Evolutionary conservation across 2,797 vertebrate genomes (phyloP).

Genomic region (Philypnodon macrostomus): DNA sequence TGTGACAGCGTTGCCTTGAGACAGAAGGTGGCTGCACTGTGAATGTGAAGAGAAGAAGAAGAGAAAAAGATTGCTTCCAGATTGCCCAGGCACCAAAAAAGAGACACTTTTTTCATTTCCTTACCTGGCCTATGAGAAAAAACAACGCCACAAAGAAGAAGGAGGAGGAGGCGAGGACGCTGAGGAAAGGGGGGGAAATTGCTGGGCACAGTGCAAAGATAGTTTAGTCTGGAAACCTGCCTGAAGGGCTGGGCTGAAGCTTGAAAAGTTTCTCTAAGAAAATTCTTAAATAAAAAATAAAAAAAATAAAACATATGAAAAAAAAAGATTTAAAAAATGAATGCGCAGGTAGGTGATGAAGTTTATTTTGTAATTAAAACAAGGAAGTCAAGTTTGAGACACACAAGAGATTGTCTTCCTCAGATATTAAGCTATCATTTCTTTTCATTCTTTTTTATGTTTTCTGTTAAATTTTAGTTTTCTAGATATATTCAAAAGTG

Average conservation of each 20-base stretch:
- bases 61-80: constrained; percentile 90
- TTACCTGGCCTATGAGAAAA: constrained; percentile 85
- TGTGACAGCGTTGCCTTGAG: constrained; percentile 95
- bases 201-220: constrained; percentile 84
- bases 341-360: constrained; percentile 83
- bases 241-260: constrained; percentile 79
- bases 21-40: constrained; percentile 88
- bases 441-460: constrained; percentile 80
- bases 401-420: constrained; percentile 89
- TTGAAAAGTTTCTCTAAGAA: constrained; percentile 81
- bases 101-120: constrained; percentile 83
- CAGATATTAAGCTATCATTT: constrained; percentile 90
- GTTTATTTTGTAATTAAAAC: constrained; percentile 79
- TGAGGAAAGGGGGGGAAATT: constrained; percentile 52
- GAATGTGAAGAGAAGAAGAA: constrained; percentile 70
- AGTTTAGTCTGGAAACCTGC: constrained; percentile 86
- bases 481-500: constrained; percentile 84
- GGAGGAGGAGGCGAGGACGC: constrained; percentile 46
- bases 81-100: constrained; percentile 87
- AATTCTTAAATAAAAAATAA: constrained; percentile 71
- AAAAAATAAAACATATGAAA: constrained; percentile 25
- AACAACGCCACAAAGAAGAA: constrained; percentile 46
- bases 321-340: constrained; percentile 63
- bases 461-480: constrained; percentile 80
- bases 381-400: constrained; percentile 82